phyloP scores from a whole-genome alignment of 2,888 invertebrate species.

The Schizaphis graminum region DNA sequence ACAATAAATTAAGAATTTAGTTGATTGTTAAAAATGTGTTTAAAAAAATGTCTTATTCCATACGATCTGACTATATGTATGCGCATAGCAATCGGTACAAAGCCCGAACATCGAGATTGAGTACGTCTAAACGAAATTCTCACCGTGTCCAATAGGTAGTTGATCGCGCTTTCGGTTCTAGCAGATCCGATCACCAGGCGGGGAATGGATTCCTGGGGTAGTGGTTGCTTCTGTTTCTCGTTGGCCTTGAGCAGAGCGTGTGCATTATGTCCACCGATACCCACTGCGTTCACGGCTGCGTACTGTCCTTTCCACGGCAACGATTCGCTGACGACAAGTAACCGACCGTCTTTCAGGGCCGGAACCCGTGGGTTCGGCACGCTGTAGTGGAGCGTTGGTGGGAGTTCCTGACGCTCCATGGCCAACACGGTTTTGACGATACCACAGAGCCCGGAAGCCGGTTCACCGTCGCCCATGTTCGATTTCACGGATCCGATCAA shows the following conservation, averaged over 20 bases:
- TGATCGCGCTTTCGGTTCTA: constrained; percentile 85
- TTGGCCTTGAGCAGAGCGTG: constrained; percentile 89
- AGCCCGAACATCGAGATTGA: not conserved
- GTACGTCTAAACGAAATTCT: constrained; percentile 2
- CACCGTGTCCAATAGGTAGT: constrained; percentile 77
- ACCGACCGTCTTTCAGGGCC: constrained; percentile 86
- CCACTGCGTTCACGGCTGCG: constrained; percentile 95
- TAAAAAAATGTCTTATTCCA: not conserved
- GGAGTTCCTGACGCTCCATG: constrained; percentile 91
- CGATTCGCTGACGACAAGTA: constrained; percentile 88
- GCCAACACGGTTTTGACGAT: constrained; percentile 92
- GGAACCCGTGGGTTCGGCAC: constrained; percentile 91
- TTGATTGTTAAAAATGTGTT: not conserved
- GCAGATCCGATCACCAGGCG: constrained; percentile 85
- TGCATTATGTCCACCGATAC: constrained; percentile 98
- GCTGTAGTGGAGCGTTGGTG: constrained; percentile 92
- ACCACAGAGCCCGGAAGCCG: constrained; percentile 90
- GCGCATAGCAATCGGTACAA: not conserved
- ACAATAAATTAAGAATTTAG: too few relatives aligned
- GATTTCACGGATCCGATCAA: constrained; percentile 97
- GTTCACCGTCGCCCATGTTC: constrained; percentile 99
- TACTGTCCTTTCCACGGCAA: constrained; percentile 90
- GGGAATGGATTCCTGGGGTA: constrained; percentile 75
- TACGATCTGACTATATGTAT: not conserved
- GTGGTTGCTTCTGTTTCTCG: constrained; percentile 77